Evolutionary conservation across 2,113 vertebrate genomes (phyloP).

Genomic region (Ibidorhyncha struthersii): DNA sequence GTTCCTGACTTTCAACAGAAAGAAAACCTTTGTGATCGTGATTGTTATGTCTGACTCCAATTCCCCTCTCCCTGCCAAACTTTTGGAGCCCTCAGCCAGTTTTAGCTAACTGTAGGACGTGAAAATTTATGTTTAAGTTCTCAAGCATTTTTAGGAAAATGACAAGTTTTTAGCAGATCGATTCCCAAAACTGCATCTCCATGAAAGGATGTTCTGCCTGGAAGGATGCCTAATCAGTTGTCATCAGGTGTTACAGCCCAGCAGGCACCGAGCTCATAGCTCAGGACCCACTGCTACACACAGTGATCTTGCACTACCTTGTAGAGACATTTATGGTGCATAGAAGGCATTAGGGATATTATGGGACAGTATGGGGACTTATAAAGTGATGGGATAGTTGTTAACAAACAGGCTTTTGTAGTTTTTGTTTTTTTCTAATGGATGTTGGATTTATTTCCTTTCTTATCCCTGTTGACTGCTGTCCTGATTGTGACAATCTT

Average conservation of each 20-base stretch:
- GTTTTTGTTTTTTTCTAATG: neutral
- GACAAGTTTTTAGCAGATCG: fast-evolving
- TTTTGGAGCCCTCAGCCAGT: neutral
- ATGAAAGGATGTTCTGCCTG: neutral
- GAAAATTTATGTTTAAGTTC: neutral
- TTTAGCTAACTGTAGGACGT: neutral
- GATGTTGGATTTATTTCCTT: neutral
- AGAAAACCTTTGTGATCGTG: neutral
- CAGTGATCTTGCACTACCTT: neutral
- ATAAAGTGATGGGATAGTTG: neutral
- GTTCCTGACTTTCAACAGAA: neutral
- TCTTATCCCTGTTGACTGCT: neutral
- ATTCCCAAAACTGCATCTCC: neutral
- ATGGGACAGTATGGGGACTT: no score
- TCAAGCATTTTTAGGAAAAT: neutral
- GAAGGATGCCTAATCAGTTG: neutral
- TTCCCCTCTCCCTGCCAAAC: neutral
- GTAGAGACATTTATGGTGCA: neutral
- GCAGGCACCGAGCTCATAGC: neutral
- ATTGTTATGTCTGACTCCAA: neutral
- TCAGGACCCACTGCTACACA: neutral
- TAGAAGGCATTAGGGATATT: neutral
- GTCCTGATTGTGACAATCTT: neutral
- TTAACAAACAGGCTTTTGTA: neutral
- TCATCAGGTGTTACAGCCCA: neutral